Evolutionary conservation across 1,140 invertebrate species (phyloP).

Genomic region (Drosophila orosa): DNA sequence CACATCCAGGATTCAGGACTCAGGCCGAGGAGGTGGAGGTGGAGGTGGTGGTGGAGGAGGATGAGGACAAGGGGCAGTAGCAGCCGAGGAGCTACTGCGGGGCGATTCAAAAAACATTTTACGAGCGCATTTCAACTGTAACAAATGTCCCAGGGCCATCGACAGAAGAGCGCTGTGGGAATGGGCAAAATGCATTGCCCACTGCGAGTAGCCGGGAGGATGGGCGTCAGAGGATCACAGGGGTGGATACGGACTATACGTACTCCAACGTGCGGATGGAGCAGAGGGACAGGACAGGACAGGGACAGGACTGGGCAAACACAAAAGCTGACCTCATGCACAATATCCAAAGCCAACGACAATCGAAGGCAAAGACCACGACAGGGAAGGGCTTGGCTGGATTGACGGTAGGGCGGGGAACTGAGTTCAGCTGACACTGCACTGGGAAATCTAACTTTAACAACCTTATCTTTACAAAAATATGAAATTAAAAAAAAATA

Average conservation of each 20-base stretch:
- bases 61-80: constrained; percentile 2
- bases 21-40: neutral
- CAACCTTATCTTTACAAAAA: neutral
- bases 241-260: constrained; percentile 1
- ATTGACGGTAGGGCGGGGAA: constrained; percentile 2
- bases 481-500: neutral
- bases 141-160: constrained; percentile 74
- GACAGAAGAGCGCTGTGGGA: constrained; percentile 19
- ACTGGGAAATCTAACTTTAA: neutral
- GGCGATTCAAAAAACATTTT: constrained; percentile 72
- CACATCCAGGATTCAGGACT: constrained; percentile 14
- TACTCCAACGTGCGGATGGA: neutral
- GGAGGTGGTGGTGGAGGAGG: constrained; percentile 1
- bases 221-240: neutral
- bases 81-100: constrained; percentile 11
- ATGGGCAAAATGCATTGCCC: constrained; percentile 17
- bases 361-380: constrained; percentile 52
- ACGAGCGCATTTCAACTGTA: constrained; percentile 81
- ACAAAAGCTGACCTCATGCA: constrained; percentile 77
- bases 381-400: constrained; percentile 22
- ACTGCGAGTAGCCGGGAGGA: constrained; percentile 1
- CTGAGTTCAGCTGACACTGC: constrained; percentile 2
- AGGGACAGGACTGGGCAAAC: constrained; percentile 26
- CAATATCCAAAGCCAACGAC: constrained; percentile 66
- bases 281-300: constrained; percentile 7